Evolutionary conservation across 2,888 invertebrate species (phyloP).

Genomic region (Embidobia sp.): DNA sequence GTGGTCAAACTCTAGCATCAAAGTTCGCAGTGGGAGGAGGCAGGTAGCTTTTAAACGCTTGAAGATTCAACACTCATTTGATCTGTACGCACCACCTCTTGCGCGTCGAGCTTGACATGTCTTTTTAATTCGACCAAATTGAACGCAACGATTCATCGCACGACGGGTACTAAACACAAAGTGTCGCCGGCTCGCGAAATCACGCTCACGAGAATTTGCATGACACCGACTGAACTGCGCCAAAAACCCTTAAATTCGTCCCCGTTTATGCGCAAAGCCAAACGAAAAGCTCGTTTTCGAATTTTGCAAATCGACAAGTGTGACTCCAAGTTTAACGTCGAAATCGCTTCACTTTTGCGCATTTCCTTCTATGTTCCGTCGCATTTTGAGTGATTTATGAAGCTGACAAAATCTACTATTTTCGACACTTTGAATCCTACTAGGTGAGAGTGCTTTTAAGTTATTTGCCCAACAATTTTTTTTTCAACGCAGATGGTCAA

Average conservation of each 20-base stretch:
- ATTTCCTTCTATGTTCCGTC: too few relatives aligned
- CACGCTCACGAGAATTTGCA: conserved; percentile 38
- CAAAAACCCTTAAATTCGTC: conserved; percentile 9
- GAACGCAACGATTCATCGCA: conserved; percentile 48
- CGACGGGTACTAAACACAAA: conserved; percentile 38
- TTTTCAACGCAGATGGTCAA: too few relatives aligned
- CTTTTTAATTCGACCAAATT: conserved; percentile 59
- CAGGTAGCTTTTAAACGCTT: conserved; percentile 65
- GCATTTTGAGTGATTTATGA: too few relatives aligned
- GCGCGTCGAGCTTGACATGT: conserved; percentile 61
- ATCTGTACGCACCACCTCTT: conserved; percentile 64
- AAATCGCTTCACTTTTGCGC: too few relatives aligned
- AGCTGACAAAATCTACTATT: too few relatives aligned
- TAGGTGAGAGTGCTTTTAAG: too few relatives aligned
- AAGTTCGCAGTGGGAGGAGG: conserved; percentile 65
- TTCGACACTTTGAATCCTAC: too few relatives aligned
- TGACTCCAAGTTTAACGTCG: conserved; percentile 40
- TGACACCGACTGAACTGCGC: conserved; percentile 15
- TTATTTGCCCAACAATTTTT: too few relatives aligned
- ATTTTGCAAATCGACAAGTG: conserved; percentile 41
- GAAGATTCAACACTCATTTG: conserved; percentile 66
- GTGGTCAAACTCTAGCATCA: conserved; percentile 63
- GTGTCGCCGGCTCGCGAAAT: conserved; percentile 46
- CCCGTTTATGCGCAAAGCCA: conserved; percentile 22
- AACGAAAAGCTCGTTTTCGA: conserved; percentile 17